Conservation (phyloP, 1,140 invertebrate genomes). For the Trichonephila clavipes region DNA sequence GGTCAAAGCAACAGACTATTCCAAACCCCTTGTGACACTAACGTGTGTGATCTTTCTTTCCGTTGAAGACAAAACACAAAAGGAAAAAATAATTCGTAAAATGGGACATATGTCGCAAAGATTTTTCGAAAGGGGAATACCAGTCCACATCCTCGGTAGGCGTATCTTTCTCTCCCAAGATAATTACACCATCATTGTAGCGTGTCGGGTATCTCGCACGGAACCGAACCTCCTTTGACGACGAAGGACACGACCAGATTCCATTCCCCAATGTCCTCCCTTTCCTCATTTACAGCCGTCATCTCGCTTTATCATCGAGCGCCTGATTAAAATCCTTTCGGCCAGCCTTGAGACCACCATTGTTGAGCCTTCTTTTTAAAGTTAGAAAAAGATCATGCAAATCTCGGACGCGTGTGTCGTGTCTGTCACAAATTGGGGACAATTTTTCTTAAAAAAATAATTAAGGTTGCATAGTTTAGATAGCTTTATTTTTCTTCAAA, state of each 20-base stretch:
- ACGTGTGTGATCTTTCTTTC: no score
- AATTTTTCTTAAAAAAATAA: no score
- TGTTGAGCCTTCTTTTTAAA: neutral
- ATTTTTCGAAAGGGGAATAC: neutral
- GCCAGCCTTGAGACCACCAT: neutral
- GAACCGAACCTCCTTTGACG: neutral
- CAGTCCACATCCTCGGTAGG: neutral
- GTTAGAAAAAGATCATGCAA: neutral
- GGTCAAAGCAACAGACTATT: no score
- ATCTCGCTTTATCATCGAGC: neutral
- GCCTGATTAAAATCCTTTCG: neutral
- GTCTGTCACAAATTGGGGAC: no score
- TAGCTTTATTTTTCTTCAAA: no score
- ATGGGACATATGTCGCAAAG: neutral
- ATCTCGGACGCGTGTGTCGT: no score
- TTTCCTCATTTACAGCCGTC: neutral
- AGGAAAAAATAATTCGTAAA: no score
- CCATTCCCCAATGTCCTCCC: neutral
- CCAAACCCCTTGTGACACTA: no score
- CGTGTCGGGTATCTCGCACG: neutral
- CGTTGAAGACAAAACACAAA: no score
- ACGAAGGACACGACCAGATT: neutral
- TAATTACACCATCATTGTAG: neutral
- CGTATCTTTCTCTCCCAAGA: neutral
- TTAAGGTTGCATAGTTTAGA: no score